Conservation (phyloP, 2,113 vertebrate species). For the Melanostigma gelatinosum region DNA sequence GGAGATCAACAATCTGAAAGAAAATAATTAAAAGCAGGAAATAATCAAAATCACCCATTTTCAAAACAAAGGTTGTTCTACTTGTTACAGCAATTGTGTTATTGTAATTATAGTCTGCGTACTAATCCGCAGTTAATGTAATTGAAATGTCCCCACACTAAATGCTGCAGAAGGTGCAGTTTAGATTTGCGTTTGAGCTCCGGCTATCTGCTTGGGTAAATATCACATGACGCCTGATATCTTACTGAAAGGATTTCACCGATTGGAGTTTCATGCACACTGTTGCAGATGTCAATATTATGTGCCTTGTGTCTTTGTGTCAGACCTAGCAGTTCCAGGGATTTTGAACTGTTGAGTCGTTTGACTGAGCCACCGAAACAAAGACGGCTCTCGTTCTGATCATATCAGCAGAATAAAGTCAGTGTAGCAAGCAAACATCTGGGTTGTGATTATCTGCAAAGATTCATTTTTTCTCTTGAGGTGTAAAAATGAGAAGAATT, state of each 20-base stretch:
- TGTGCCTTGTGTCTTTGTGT: conserved; percentile 20
- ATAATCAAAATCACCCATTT: not conserved
- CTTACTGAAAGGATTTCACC: conserved; percentile 50
- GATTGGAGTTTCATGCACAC: conserved; percentile 31
- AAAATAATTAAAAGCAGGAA: conserved; percentile 24
- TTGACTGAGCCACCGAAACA: conserved; percentile 24
- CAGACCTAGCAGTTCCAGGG: conserved; percentile 29
- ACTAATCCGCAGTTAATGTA: not conserved
- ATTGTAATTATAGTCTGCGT: not conserved
- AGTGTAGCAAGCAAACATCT: conserved; percentile 4
- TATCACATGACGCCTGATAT: conserved; percentile 55
- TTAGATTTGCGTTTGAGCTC: conserved; percentile 36
- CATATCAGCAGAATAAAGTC: not conserved
- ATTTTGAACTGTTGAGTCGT: conserved; percentile 25
- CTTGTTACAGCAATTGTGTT: not conserved
- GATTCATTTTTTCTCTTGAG: not conserved
- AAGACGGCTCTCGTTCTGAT: conserved; percentile 9
- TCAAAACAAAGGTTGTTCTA: not conserved
- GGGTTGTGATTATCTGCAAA: not conserved
- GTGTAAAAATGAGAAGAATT: conserved; percentile 7
- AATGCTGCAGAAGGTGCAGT: not conserved
- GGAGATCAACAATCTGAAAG: conserved; percentile 77
- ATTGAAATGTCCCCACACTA: not conserved
- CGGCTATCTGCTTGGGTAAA: conserved; percentile 52
- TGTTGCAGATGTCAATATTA: conserved; percentile 62